Evolutionary conservation across 2,113 vertebrate species (phyloP), one percentile per base, ranked within the genome.

Genomic region (Rhinoptilus africanus): DNA sequence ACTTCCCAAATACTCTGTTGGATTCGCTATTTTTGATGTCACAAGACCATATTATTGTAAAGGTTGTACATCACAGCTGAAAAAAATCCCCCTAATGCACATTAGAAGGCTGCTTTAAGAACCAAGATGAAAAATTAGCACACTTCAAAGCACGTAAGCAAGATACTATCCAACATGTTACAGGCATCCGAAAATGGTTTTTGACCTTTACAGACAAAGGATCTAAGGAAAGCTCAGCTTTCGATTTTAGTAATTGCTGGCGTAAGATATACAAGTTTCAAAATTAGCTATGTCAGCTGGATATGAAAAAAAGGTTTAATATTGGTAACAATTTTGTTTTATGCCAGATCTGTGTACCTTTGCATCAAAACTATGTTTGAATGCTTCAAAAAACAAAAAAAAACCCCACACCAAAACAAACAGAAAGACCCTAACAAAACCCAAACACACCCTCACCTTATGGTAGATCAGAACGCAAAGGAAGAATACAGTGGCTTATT

Each of bases 351-450:
- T 64, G 41, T n/a, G 4, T 37, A 88, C 14, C 19, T 71, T 69
- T 82, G 41, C 6, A 67, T 86, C 37, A 63, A 91, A 89, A 67
- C 16, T 32, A 45, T 9, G 8, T 57, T 83, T 85, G 28, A 64
- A 41, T 27, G 54, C 12, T 75, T 62, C 89, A 67, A 72, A 76
- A 19, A 69, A 21, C 7, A 18, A 86, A 86, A 43, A 57, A 43
- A 57, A 20, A 3, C 0, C 0, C 9, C 19, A 11, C 66, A 45
- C 15, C 21, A 54, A 54, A 53, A 28, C 10, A 62, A 48, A 48
- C 47, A 48, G 47, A 48, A 48, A 48, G 47, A 48, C 47, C 47
- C 21, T 21, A 48, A 48, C 47, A 48, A 48, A 48, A 10, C 8
- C 47, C 27, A 53, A 54, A 1, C 6, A 9, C 5, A 8, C 6